Base-by-base conservation (phyloP, 2,113 vertebrate genomes). In the Mus musculus region DNA sequence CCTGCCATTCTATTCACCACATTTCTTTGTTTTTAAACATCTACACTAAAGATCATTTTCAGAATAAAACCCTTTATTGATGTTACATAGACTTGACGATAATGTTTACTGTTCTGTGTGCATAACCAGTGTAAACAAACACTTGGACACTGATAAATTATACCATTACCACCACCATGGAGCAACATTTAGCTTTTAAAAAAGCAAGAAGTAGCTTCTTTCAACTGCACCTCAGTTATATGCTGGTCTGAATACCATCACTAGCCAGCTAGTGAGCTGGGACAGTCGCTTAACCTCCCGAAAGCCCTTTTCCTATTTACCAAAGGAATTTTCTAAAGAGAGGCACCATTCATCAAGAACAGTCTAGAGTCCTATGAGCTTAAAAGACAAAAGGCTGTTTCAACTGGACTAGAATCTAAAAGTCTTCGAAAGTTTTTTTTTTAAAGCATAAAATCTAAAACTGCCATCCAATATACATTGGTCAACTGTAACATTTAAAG, bases 1-100 rank as follows among this genome's bases (percentile, higher is more conserved):
- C 56, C 19, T 10, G 5, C 28, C 33, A n/a, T 59, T 71, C 20
- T 42, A 30, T 19, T 49, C 52, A 56, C 54, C 16, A 39, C 4
- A 7, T 46, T 67, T 65, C 56, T 73, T 93, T 93, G 28, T n/a
- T 12, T 82, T 92, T 36, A 73, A 97, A 59, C 67, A 49, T 71
- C 61, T 86, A 46, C 36, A 39, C 63, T 89, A 59, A 82, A 82
- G 78, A 86, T n/a, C 10, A 3, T 76, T 81, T 92, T n/a, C 73
- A 77, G 63, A 61, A 77, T 86, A 77, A 72, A 86, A 39, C 9
- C 28, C 69, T 80, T 49, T 19, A 42, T 80, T 56, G n/a, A 52
- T 28, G 89, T 78, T 84, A 26, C 5, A 36, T 28, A 65, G n/a
- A 91, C 0, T 39, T 93, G 28, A 30, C 10, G 13, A 17, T 52